Evolutionary conservation across 2,888 invertebrate species (phyloP).

Genomic region (Sycophila texana): DNA sequence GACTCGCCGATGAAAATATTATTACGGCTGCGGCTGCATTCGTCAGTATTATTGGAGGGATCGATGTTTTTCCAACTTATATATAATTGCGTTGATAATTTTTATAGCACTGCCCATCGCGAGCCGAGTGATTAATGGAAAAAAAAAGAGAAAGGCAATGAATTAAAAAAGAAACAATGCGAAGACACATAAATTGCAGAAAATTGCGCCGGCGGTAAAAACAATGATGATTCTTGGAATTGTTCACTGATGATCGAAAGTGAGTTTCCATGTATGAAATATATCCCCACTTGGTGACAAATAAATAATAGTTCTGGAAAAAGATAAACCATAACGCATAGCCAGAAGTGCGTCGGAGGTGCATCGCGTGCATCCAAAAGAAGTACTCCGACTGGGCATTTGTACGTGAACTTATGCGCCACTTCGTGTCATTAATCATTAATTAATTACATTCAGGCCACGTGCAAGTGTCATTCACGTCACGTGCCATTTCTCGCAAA

Average conservation of each 20-base stretch:
- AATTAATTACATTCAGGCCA: constrained; percentile 54
- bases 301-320: constrained; percentile 29
- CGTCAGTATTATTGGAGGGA: too few relatives aligned
- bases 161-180: too few relatives aligned
- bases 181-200: too few relatives aligned
- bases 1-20: too few relatives aligned
- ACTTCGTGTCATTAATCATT: constrained; percentile 42
- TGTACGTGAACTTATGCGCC: constrained; percentile 35
- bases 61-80: too few relatives aligned
- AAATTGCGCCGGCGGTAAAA: constrained; percentile 5
- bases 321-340: neutral
- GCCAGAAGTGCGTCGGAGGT: neutral
- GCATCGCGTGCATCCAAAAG: constrained; percentile 11
- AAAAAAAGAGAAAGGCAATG: too few relatives aligned
- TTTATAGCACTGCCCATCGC: too few relatives aligned
- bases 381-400: constrained; percentile 4
- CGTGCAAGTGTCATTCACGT: constrained; percentile 45
- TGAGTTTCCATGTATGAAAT: constrained; percentile 31
- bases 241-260: constrained; percentile 13
- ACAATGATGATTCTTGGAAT: constrained; percentile 21
- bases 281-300: constrained; percentile 14
- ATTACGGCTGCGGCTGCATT: too few relatives aligned
- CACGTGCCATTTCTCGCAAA: constrained; percentile 50
- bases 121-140: too few relatives aligned
- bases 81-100: too few relatives aligned